A percentile compares a stretch with the other conserved stretches of the same genome.
Evolutionary conservation across 1,140 invertebrate genomes (phyloP).

Genomic region (Adelges cooleyi): DNA sequence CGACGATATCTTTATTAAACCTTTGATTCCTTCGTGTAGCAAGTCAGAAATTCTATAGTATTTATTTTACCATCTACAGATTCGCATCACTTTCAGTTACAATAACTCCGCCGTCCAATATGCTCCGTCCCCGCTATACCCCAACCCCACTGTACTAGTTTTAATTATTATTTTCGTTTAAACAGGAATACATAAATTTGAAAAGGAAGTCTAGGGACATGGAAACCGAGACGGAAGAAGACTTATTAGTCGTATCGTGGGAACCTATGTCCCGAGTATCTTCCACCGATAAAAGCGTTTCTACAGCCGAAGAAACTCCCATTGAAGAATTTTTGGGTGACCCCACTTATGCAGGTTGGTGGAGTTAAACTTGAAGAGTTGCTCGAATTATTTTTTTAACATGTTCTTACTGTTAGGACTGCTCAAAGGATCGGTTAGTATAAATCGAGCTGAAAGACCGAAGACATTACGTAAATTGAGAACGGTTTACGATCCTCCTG

Average conservation of each 20-base stretch:
- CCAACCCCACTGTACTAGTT: too few relatives aligned
- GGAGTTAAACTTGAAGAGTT: not conserved
- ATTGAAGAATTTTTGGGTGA: slow-evolving; percentile 77
- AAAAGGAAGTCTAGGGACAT: slow-evolving; percentile 66
- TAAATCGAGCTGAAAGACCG: slow-evolving; percentile 48
- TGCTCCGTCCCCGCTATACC: too few relatives aligned
- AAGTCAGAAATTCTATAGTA: too few relatives aligned
- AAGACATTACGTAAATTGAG: slow-evolving; percentile 57
- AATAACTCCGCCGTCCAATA: too few relatives aligned
- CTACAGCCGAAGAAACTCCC: slow-evolving; percentile 61
- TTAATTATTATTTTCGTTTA: too few relatives aligned
- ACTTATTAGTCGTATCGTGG: slow-evolving; percentile 48
- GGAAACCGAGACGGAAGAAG: slow-evolving; percentile 60
- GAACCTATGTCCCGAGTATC: slow-evolving; percentile 53
- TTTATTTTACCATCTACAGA: too few relatives aligned
- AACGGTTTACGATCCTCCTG: slow-evolving; percentile 41
- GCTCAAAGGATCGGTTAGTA: slow-evolving; percentile 33
- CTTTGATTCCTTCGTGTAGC: too few relatives aligned
- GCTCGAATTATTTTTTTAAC: not conserved
- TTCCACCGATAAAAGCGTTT: slow-evolving; percentile 61
- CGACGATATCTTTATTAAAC: too few relatives aligned
- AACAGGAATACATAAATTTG: slow-evolving; percentile 51
- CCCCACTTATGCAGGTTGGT: slow-evolving; percentile 73
- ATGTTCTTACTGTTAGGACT: slow-evolving; percentile 31
- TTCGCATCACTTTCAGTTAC: too few relatives aligned